These are phyloP conservation scores for Beroe forskalii DNA, from an alignment of 37 sponge, comb jelly and placozoan species.

Conservation along the genomic window DNA sequence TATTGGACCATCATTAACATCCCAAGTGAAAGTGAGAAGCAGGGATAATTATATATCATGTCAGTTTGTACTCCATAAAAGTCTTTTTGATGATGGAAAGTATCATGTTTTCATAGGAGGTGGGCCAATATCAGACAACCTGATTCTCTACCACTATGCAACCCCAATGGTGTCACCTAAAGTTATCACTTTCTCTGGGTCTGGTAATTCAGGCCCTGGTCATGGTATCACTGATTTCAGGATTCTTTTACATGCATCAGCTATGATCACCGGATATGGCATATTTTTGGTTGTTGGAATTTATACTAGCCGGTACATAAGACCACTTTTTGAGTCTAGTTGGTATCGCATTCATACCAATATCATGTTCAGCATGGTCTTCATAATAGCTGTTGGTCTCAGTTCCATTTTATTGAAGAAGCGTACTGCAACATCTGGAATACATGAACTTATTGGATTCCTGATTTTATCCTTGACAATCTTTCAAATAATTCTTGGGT, in stretches of 20 bases:
- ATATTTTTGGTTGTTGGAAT: conserved; percentile 48
- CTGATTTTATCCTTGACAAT: conserved; percentile 8
- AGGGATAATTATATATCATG: background rate
- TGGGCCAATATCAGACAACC: conserved; percentile 23
- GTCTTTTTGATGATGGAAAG: conserved; percentile 20
- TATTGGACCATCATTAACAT: conserved; percentile 58
- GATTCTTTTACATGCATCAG: conserved; percentile 54
- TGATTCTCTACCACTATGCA: conserved; percentile 23
- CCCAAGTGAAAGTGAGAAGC: background rate
- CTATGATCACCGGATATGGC: conserved; percentile 60
- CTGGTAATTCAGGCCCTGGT: background rate
- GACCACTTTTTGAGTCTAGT: conserved; percentile 1
- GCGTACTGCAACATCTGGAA: background rate
- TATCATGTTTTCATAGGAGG: conserved; percentile 15
- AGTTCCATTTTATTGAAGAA: background rate
- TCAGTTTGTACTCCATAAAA: conserved; percentile 19
- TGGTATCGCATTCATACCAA: conserved; percentile 53
- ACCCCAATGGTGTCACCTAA: background rate
- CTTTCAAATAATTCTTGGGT: conserved; percentile 18
- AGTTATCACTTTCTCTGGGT: background rate
- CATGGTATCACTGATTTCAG: conserved; percentile 20
- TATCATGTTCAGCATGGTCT: conserved; percentile 26
- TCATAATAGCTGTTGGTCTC: conserved; percentile 47
- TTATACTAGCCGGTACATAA: conserved; percentile 35
- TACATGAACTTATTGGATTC: conserved; percentile 44